These are phyloP conservation scores for Triops cancriformis DNA, from an alignment of 1,140 invertebrate species.

Conservation along the genomic window DNA sequence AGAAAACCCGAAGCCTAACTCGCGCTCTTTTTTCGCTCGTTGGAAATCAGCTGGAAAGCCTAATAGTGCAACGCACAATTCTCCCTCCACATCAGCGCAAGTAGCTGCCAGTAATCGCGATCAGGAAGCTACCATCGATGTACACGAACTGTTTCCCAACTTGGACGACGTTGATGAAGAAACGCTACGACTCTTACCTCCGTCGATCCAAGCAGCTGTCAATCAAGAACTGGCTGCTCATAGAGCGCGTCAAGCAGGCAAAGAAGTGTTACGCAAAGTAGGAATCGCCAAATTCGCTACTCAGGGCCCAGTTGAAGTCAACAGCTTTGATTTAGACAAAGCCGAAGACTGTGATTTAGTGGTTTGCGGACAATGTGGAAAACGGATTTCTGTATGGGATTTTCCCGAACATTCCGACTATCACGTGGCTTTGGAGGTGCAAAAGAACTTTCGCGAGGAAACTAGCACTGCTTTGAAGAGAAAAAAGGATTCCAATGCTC, in stretches of 20 bases:
- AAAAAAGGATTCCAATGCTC: not conserved
- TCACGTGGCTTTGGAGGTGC: conserved; percentile 41
- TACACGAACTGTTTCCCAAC: conserved; percentile 45
- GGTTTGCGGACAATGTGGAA: conserved; percentile 39
- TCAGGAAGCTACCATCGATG: conserved; percentile 30
- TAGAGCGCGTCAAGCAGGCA: conserved; percentile 26
- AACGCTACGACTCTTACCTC: conserved; percentile 39
- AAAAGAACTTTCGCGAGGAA: conserved; percentile 29
- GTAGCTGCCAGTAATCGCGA: not conserved
- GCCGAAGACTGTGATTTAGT: conserved; percentile 12
- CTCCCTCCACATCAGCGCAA: too few relatives aligned
- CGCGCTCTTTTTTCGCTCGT: not conserved
- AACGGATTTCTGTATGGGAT: conserved; percentile 37
- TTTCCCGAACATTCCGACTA: conserved; percentile 42
- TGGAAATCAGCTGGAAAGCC: not conserved
- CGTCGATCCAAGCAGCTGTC: conserved; percentile 38
- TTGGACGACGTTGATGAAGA: conserved; percentile 41
- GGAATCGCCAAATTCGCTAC: conserved; percentile 14
- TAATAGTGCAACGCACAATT: not conserved
- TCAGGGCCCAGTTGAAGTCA: not conserved
- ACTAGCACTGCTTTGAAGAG: not conserved
- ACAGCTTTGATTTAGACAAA: not conserved
- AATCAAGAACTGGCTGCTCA: conserved; percentile 25
- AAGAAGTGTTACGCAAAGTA: conserved; percentile 16
- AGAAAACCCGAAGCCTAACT: conserved; percentile 15